These are phyloP conservation scores for Pungitius pungitius DNA, from an alignment of 2,113 vertebrate genomes.

Conservation along the genomic window DNA sequence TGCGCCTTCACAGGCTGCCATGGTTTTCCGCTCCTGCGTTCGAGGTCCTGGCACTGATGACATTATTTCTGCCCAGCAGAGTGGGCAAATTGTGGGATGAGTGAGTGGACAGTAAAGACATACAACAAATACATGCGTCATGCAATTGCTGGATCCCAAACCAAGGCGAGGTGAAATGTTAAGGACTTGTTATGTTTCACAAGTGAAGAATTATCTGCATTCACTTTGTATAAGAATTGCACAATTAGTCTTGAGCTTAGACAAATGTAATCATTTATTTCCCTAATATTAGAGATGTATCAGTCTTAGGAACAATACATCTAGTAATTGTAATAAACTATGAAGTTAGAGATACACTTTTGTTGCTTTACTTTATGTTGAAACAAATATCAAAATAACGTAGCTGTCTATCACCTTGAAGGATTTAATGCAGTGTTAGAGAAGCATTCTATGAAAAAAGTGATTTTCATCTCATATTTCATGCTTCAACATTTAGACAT, in stretches of 20 bases:
- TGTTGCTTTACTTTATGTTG: constrained; percentile 38
- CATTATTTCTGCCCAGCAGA: constrained; percentile 22
- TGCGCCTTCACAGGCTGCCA: constrained; percentile 7
- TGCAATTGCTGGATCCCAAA: constrained; percentile 12
- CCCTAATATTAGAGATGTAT: constrained; percentile 36
- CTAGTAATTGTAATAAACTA: constrained; percentile 24
- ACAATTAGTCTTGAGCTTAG: constrained; percentile 49
- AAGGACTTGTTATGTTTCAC: constrained; percentile 27
- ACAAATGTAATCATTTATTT: constrained; percentile 48
- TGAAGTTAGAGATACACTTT: constrained; percentile 30
- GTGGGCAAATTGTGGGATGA: background rate
- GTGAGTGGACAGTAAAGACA: constrained; percentile 8
- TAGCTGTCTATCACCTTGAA: constrained; percentile 11
- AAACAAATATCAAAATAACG: constrained; percentile 52
- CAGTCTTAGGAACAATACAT: background rate
- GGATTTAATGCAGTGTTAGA: constrained; percentile 4
- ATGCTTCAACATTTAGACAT: constrained; percentile 12
- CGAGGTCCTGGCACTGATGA: constrained; percentile 41
- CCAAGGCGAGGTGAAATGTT: constrained; percentile 3
- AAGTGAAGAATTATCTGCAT: constrained; percentile 46
- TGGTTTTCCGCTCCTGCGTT: constrained; percentile 11
- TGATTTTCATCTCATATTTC: constrained; percentile 45
- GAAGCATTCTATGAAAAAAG: background rate
- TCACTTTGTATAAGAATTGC: constrained; percentile 54
- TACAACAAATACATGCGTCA: constrained; percentile 10